Evolutionary conservation across 2,797 vertebrate genomes (phyloP).

Genomic region (Chelmon rostratus): DNA sequence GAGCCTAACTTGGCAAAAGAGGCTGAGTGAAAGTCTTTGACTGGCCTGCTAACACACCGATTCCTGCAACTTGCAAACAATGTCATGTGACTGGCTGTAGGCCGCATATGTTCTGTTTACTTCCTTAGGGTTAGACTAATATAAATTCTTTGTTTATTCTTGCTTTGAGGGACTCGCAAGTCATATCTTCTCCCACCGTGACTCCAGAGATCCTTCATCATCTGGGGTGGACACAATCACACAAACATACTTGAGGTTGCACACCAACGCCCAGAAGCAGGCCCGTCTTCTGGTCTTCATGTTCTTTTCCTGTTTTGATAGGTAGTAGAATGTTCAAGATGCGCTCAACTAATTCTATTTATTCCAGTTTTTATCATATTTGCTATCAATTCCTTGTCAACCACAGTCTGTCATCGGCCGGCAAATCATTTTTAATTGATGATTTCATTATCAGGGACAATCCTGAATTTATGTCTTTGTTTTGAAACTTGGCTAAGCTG

Average conservation of each 20-base stretch:
- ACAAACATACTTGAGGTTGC: not conserved
- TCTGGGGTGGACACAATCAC: not conserved
- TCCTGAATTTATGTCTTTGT: not conserved
- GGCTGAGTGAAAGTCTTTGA: slow-evolving; percentile 32
- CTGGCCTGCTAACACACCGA: slow-evolving; percentile 4
- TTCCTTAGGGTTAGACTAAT: not conserved
- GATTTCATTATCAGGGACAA: not conserved
- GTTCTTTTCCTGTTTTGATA: not conserved
- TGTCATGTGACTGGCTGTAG: slow-evolving; percentile 43
- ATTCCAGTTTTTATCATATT: not conserved
- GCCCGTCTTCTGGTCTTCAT: not conserved
- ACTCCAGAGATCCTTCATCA: not conserved
- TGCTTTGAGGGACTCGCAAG: slow-evolving; percentile 7
- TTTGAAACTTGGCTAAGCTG: not conserved
- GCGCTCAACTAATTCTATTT: not conserved
- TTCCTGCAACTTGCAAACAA: slow-evolving; percentile 55
- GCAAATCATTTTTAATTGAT: not conserved
- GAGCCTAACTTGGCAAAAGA: slow-evolving; percentile 19
- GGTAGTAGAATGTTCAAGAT: not conserved
- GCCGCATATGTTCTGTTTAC: slow-evolving; percentile 17
- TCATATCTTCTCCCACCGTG: not conserved
- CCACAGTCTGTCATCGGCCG: not conserved
- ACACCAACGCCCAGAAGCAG: not conserved
- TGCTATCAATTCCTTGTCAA: not conserved
- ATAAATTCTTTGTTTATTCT: slow-evolving; percentile 14